These are phyloP conservation scores for Nymphalis polychloros DNA, from an alignment of 2,888 invertebrate species.

Conservation along the genomic window DNA sequence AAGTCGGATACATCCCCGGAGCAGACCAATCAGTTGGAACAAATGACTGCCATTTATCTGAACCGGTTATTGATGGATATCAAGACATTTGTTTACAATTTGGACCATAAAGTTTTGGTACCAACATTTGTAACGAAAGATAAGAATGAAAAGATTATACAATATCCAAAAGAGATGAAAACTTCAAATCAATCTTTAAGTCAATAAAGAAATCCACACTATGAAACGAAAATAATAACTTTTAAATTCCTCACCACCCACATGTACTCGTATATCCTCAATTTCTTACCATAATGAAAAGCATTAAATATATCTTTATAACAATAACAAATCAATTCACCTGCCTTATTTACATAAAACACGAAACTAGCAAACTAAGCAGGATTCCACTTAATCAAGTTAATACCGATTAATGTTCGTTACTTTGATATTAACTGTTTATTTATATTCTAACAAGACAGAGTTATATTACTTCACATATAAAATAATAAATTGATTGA, in stretches of 20 bases:
- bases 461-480: neutral
- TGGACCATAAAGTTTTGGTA: slow-evolving; percentile 7
- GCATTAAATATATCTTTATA: slow-evolving; percentile 22
- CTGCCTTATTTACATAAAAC: slow-evolving; percentile 37
- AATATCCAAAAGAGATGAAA: too few species aligned
- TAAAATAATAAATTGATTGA: neutral
- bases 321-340: slow-evolving; percentile 30
- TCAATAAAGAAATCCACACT: too few species aligned
- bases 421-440: slow-evolving; percentile 32
- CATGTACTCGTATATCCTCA: neutral
- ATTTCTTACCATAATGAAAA: neutral
- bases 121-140: neutral
- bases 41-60: slow-evolving; percentile 64
- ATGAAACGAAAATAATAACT: too few species aligned
- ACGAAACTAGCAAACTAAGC: slow-evolving; percentile 31
- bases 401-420: slow-evolving; percentile 56
- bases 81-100: slow-evolving; percentile 25
- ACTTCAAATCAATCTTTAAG: too few species aligned
- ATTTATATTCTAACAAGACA: slow-evolving; percentile 6
- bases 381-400: slow-evolving; percentile 43
- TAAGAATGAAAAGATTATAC: neutral
- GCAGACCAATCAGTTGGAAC: slow-evolving; percentile 74
- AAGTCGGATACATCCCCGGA: slow-evolving; percentile 64
- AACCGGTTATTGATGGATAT: slow-evolving; percentile 35
- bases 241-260: neutral